Conservation (phyloP, 1,140 invertebrate genomes). For the Aricia agestis region DNA sequence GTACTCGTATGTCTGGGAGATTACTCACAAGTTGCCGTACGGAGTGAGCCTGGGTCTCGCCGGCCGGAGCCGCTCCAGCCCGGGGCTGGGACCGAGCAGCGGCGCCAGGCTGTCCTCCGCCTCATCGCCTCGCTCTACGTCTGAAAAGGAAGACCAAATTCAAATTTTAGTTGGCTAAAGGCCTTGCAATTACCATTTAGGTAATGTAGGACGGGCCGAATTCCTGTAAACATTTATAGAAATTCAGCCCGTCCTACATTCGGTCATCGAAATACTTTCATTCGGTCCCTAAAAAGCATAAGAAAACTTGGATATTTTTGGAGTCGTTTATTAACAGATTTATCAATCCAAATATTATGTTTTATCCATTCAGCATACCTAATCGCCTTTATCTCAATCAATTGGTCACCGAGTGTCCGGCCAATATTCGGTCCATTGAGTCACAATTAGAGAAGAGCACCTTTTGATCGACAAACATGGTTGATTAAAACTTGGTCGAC, state of each 20-base stretch:
- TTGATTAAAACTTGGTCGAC: background rate
- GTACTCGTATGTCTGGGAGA: background rate
- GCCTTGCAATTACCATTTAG: no score
- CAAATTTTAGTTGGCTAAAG: no score
- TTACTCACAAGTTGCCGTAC: background rate
- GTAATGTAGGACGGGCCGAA: no score
- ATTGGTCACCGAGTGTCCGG: background rate
- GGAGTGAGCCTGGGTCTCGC: background rate
- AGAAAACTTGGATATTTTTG: no score
- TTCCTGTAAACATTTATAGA: no score
- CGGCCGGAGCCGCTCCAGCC: background rate
- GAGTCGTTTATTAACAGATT: no score
- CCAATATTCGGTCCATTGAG: background rate
- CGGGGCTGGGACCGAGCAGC: conserved; percentile 2
- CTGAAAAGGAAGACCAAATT: conserved; percentile 4
- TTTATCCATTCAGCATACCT: no score
- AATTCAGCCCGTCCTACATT: no score
- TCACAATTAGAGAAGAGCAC: background rate
- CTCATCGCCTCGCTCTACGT: conserved; percentile 16
- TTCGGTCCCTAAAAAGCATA: no score
- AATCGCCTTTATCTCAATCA: no score
- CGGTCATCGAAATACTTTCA: no score
- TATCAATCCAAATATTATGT: no score
- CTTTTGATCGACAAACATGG: background rate
- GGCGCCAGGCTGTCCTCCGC: conserved; percentile 12